Evolutionary conservation across 2,797 vertebrate species (phyloP).

Genomic region (Emys orbicularis): DNA sequence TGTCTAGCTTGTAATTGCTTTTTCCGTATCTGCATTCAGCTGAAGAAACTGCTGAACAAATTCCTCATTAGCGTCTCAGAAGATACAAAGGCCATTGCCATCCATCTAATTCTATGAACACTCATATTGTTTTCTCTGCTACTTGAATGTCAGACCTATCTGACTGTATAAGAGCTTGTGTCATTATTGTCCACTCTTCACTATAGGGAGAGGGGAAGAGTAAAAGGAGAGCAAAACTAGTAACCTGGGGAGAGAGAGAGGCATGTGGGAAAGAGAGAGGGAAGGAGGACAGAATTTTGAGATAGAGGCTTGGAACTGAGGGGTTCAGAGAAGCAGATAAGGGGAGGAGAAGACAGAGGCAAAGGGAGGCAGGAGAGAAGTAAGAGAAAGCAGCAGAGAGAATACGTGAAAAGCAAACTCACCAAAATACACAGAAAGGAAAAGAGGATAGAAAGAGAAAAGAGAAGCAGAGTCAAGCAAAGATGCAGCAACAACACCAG

Average conservation of each 20-base stretch:
- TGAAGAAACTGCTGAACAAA: conserved; percentile 37
- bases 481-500: no score
- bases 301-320: background rate
- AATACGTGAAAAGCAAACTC: background rate
- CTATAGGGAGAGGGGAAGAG: background rate
- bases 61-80: conserved; percentile 13
- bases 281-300: background rate
- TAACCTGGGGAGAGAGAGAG: background rate
- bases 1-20: background rate
- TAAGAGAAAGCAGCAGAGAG: background rate
- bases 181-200: background rate
- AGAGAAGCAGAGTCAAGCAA: background rate
- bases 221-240: background rate
- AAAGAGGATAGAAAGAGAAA: background rate
- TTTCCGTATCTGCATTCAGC: background rate
- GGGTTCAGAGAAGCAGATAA: background rate
- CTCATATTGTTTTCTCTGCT: background rate
- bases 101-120: background rate
- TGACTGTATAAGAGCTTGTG: background rate
- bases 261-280: background rate
- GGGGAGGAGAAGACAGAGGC: no score
- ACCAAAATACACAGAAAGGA: background rate
- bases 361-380: background rate
- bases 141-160: background rate
- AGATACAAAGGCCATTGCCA: conserved; percentile 23